These are phyloP conservation scores for Sparidentex hasta DNA, from an alignment of 2,797 vertebrate genomes.

Conservation along the genomic window DNA sequence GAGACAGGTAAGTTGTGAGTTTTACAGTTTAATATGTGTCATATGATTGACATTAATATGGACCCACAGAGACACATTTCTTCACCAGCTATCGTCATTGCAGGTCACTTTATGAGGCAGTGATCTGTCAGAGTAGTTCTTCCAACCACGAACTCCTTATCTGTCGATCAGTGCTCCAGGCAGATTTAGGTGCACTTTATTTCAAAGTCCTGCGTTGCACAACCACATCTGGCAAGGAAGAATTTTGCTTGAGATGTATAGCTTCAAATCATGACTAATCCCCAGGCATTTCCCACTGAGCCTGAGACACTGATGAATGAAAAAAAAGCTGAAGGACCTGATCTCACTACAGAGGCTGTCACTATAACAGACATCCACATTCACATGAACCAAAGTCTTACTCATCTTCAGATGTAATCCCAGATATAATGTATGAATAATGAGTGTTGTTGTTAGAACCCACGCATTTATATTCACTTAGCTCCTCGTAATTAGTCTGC, in stretches of 20 bases:
- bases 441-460: background rate
- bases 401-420: background rate
- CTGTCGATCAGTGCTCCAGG: slow-evolving; percentile 72
- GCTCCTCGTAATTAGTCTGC: too few species aligned
- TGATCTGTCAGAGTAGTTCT: slow-evolving; percentile 44
- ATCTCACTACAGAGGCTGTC: slow-evolving; percentile 10
- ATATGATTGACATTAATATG: background rate
- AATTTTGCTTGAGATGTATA: slow-evolving; percentile 59
- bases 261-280: slow-evolving; percentile 59
- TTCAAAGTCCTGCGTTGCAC: slow-evolving; percentile 70
- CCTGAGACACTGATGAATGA: slow-evolving; percentile 19
- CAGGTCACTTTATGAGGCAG: slow-evolving; percentile 27
- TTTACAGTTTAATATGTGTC: background rate
- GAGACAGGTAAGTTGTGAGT: slow-evolving; percentile 30
- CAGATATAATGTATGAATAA: background rate
- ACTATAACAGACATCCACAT: background rate
- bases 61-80: slow-evolving; percentile 18
- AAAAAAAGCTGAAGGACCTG: slow-evolving; percentile 8
- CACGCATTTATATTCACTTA: background rate
- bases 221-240: slow-evolving; percentile 70
- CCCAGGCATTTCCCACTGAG: slow-evolving; percentile 42
- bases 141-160: slow-evolving; percentile 67
- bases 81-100: slow-evolving; percentile 36
- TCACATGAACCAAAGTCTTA: background rate
- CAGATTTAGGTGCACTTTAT: slow-evolving; percentile 65